Evolutionary conservation across 2,888 invertebrate species (phyloP), one percentile per base, ranked within the genome.

Genomic region (Caenorhabditis drosophilae): DNA sequence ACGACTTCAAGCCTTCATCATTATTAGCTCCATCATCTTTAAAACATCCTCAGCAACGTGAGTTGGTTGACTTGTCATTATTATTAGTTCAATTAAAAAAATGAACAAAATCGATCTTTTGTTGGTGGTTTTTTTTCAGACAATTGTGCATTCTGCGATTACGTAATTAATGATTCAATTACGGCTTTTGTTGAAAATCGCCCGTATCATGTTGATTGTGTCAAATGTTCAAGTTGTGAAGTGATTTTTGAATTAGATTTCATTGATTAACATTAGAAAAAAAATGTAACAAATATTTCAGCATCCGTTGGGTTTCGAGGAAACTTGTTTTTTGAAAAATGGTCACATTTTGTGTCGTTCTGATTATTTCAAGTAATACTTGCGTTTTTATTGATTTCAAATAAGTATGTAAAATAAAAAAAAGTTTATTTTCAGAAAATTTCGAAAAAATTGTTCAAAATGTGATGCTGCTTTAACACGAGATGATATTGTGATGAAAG

Each of bases 401-500:
- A 56, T 36, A n/a, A n/a, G n/a, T 36, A 15, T 15, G 11, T 38
- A n/a, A n/a, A 16, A 20, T 35, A 11, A 7, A 25, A 25, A 26
- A 18, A 35, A 40, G 2, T 46, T 38, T 52, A 22, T 25, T 56
- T 60, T 35, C 48, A 93, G 93, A 84, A 86, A 92, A 83, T 93
- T 92, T 85, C 91, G 91, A 73, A 90, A 91, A 70, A 89, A 91
- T 79, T 88, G 92, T 85, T 90, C 90, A 9, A 89, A 92, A 45
- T 94, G 93, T 83, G 90, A 90, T 25, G 89, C 90, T 49, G 91
- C 91, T 6, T 92, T 94, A 82, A 89, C 90, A 9, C 90, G 92
- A 38, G 90, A 90, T 79, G 93, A 93, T 86, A 87, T 93, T 83
- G 92, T 93, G 81, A 93, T 93, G 93, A 86, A 92, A 63, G 93